Percentiles rank a stretch among this genome's conserved stretches.
Evolutionary conservation across 1,140 invertebrate genomes (phyloP).

Genomic region (Saccostrea echinata): DNA sequence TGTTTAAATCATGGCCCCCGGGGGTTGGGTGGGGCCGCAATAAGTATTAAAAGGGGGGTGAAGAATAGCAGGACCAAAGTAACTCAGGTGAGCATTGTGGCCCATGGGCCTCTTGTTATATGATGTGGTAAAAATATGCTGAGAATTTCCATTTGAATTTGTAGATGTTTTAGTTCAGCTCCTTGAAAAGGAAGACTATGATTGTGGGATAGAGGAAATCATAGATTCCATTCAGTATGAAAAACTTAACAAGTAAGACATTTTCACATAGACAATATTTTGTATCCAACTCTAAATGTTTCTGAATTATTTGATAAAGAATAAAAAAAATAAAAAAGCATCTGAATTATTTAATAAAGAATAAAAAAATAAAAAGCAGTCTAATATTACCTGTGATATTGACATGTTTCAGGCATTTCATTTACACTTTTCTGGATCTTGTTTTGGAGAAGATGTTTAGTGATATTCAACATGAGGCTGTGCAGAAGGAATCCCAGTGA

Average conservation of each 20-base stretch:
- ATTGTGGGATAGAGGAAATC: conserved; percentile 58
- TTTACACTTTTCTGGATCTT: conserved; percentile 57
- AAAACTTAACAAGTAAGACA: conserved; percentile 61
- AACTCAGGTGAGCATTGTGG: too few relatives aligned
- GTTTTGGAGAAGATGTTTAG: conserved; percentile 59
- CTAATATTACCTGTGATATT: background rate
- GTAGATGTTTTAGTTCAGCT: conserved; percentile 50
- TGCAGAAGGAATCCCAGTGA: background rate
- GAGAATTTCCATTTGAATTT: background rate
- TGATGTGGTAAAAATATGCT: too few relatives aligned
- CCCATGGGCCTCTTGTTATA: too few relatives aligned
- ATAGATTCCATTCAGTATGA: conserved; percentile 62
- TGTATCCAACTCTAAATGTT: background rate
- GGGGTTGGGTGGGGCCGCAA: too few relatives aligned
- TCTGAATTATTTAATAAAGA: background rate
- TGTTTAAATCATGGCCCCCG: too few relatives aligned
- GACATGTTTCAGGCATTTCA: conserved; percentile 58
- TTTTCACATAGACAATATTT: background rate
- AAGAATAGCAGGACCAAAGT: too few relatives aligned
- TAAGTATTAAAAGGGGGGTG: too few relatives aligned
- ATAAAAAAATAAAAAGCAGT: background rate
- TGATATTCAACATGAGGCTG: conserved; percentile 38
- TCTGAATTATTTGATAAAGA: background rate
- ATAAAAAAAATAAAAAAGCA: background rate
- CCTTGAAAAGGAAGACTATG: conserved; percentile 59